These are phyloP conservation scores for Andrena minutula DNA, from an alignment of 2,888 invertebrate genomes.

Conservation along the genomic window DNA sequence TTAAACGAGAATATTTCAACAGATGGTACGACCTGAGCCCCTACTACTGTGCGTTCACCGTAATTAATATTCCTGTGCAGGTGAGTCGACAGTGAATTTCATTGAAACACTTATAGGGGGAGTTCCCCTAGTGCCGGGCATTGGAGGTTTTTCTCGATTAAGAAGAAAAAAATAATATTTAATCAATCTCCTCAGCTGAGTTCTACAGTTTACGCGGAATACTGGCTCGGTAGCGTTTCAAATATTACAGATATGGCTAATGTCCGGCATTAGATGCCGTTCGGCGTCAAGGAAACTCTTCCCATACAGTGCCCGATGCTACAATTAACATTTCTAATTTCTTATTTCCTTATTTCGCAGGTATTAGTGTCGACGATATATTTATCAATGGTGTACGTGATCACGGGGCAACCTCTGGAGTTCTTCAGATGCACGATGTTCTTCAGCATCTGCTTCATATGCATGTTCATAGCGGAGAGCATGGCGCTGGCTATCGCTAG, in stretches of 20 bases:
- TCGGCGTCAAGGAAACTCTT: no score
- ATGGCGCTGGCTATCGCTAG: conserved; percentile 92
- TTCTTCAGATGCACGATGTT: conserved; percentile 89
- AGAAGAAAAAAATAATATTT: no score
- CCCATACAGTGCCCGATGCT: no score
- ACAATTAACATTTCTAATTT: neutral
- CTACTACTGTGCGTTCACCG: conserved; percentile 91
- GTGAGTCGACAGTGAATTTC: conserved; percentile 81
- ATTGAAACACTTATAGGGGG: neutral
- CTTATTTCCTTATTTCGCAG: conserved; percentile 69
- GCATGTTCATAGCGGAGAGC: conserved; percentile 92
- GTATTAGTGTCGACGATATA: conserved; percentile 89
- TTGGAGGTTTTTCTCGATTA: no score
- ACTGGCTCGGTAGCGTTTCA: no score
- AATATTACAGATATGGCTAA: no score
- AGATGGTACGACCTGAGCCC: conserved; percentile 93
- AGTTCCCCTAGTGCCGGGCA: no score
- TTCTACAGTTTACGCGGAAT: no score
- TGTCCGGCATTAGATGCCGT: no score
- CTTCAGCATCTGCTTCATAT: conserved; percentile 89
- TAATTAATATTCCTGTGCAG: conserved; percentile 91
- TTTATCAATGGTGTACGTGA: conserved; percentile 89
- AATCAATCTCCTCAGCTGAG: no score
- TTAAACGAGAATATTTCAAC: conserved; percentile 94
- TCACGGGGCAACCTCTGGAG: conserved; percentile 93